phyloP scores from a whole-genome alignment of 2,113 vertebrate genomes.

The Sylvilagus bachmani region DNA sequence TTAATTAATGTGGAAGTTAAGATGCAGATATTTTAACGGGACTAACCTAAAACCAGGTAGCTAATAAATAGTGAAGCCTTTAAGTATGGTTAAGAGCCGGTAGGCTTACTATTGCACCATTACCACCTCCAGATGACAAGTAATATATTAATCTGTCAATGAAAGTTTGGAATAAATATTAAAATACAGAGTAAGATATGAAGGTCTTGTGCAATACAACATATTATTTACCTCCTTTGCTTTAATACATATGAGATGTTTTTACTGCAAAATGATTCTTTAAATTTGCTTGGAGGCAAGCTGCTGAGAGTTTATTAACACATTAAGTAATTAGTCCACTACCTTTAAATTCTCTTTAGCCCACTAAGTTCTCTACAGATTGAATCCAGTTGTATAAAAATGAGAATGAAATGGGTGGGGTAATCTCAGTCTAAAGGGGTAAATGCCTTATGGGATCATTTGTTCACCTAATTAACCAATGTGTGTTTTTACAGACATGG shows the following conservation, averaged over 20 bases:
- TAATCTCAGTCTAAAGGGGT: background rate
- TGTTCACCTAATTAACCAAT: conserved; percentile 29
- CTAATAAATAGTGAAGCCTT: conserved; percentile 16
- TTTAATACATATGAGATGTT: conserved; percentile 44
- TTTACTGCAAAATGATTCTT: conserved; percentile 24
- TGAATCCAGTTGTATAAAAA: conserved; percentile 49
- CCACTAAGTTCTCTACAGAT: conserved; percentile 33
- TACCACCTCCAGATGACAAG: conserved; percentile 22
- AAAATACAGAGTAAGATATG: conserved; percentile 22
- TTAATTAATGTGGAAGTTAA: conserved; percentile 37
- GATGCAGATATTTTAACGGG: background rate
- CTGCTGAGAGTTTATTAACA: conserved; percentile 52
- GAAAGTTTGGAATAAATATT: background rate
- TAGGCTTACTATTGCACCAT: background rate
- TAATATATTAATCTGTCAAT: background rate
- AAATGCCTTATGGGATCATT: background rate
- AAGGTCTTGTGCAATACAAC: background rate
- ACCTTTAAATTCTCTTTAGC: conserved; percentile 40
- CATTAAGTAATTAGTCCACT: conserved; percentile 50
- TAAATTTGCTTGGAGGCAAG: conserved; percentile 56
- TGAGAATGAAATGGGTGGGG: background rate
- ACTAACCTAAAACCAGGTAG: background rate
- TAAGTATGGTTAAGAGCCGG: background rate
- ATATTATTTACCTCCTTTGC: conserved; percentile 39
- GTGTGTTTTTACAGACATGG: background rate